Evolutionary conservation across 1,140 invertebrate genomes (phyloP), one percentile per base, ranked within the genome.

Genomic region (Pachypeltis micranthus): DNA sequence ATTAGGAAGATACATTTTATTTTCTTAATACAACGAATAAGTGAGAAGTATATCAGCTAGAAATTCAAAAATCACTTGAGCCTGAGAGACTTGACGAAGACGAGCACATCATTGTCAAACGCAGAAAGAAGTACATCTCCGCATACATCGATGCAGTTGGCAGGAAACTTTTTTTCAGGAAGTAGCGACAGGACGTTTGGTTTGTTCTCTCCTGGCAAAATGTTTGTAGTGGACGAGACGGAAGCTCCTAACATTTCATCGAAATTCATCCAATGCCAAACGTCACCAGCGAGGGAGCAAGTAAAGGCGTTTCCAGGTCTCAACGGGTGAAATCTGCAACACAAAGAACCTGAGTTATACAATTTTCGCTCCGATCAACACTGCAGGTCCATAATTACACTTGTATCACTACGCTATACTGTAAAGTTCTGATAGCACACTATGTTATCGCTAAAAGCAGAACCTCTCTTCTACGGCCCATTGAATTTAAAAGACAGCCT

Each of bases 201-300:
- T 24, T 62, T 31, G 2, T 27, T 16, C 14, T 34, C 21, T 34
- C 14, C 28, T 16, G 26, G 47, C 14, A 23, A 28, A 21, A 28
- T 23, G 21, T 24, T 21, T 16, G 14, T 19, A 24, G n/a, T 25
- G 14, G 19, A 19, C 10, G 51, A 29, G 19, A 25, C 31, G 1
- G 31, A 25, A 10, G 59, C 59, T 1, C 29, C 25, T 1, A 62
- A 29, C 16, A 62, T 24, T 19, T 62, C 51, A 19, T 47, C 51
- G 51, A 62, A 62, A 19, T 62, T 56, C 4, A 19, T 55, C 61
- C 61, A 62, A 24, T 62, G 61, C 61, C 61, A 62, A 2, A 62
- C 51, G 47, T 62, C 61, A 19, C 61, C 61, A 7, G 44, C 47
- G 14, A 55, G 21, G 1, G 61, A 62, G n/a, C 27, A 28, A 1